Evolutionary conservation across 2,797 vertebrate species (phyloP).

Genomic region (Tiaroga cobitis): DNA sequence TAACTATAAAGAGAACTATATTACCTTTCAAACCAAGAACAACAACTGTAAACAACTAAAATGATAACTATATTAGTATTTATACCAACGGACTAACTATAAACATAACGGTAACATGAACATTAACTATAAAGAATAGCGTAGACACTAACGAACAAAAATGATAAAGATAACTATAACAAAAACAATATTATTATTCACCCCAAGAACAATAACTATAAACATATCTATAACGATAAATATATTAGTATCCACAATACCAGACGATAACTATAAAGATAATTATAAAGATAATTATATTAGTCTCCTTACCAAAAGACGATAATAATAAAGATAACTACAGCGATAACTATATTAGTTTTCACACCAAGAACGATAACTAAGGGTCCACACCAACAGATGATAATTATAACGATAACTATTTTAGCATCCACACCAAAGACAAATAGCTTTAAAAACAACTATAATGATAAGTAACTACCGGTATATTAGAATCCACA

Average conservation of each 20-base stretch:
- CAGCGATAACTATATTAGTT: neutral
- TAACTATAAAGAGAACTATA: too few relatives aligned
- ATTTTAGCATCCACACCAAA: neutral
- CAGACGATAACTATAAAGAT: neutral
- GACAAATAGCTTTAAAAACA: neutral
- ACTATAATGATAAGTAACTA: too few relatives aligned
- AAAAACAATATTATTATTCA: neutral
- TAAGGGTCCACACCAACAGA: neutral
- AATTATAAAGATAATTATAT: neutral
- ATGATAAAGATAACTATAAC: neutral
- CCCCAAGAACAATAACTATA: neutral
- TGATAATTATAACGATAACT: neutral
- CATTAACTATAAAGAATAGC: neutral
- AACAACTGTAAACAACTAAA: too few relatives aligned
- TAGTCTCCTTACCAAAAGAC: neutral
- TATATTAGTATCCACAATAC: neutral
- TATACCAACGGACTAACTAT: neutral
- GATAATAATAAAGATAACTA: neutral
- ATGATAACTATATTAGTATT: too few relatives aligned
- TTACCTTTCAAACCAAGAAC: too few relatives aligned
- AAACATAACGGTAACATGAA: neutral
- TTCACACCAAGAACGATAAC: neutral
- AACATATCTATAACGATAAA: neutral
- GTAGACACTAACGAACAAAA: neutral
- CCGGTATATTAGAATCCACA: neutral